Conservation (phyloP, 2,888 invertebrate species). For the Cheilosia pagana region DNA sequence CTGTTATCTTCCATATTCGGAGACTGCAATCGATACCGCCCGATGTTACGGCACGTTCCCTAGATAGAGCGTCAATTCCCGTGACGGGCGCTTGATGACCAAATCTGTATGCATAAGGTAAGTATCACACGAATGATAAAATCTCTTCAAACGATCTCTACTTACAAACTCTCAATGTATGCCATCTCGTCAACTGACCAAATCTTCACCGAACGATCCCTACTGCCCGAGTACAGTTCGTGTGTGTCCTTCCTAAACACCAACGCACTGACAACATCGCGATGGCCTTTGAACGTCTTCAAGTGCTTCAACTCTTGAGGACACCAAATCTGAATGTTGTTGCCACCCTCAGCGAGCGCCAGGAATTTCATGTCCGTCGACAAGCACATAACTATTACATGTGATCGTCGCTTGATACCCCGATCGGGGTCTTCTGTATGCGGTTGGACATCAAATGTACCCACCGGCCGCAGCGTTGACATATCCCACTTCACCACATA, state of each 20-base stretch:
- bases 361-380: slow-evolving; percentile 92
- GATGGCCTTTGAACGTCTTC: slow-evolving; percentile 92
- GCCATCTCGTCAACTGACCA: slow-evolving; percentile 99
- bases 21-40: slow-evolving; percentile 95
- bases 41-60: slow-evolving; percentile 94
- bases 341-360: slow-evolving; percentile 88
- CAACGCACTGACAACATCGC: slow-evolving; percentile 89
- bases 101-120: slow-evolving; percentile 82
- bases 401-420: slow-evolving; percentile 79
- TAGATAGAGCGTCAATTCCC: slow-evolving; percentile 92
- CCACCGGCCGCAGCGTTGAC: slow-evolving; percentile 86
- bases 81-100: slow-evolving; percentile 96
- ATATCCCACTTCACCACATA: slow-evolving; percentile 93
- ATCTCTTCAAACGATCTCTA: slow-evolving; percentile 1
- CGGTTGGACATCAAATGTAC: slow-evolving; percentile 82
- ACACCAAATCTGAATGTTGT: slow-evolving; percentile 93
- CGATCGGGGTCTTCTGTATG: slow-evolving; percentile 82
- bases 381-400: slow-evolving; percentile 88
- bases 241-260: slow-evolving; percentile 94
- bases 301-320: slow-evolving; percentile 90
- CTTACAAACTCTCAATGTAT: slow-evolving; percentile 95
- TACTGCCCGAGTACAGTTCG: slow-evolving; percentile 91
- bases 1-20: slow-evolving; percentile 97
- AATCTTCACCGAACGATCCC: slow-evolving; percentile 93
- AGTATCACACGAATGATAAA: not conserved